Conservation (phyloP, 1,140 invertebrate genomes). For the Agrilus planipennis region DNA sequence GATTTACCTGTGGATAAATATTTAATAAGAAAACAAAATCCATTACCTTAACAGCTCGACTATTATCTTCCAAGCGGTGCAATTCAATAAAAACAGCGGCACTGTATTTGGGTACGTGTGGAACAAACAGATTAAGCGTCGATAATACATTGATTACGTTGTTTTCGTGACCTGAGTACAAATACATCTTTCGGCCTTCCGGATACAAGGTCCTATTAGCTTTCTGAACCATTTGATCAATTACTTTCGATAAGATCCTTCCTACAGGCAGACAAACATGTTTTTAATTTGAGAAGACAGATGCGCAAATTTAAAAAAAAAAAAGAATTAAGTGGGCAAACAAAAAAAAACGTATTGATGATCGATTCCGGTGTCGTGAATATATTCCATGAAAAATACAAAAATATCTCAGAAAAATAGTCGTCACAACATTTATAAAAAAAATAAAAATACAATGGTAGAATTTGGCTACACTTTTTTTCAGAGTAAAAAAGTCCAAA, state of each 20-base stretch:
- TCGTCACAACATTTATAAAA: no score
- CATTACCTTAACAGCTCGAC: no score
- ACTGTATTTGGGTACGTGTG: constrained; percentile 32
- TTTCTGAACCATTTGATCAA: constrained; percentile 18
- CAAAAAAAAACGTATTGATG: not conserved
- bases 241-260: constrained; percentile 18
- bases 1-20: no score
- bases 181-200: constrained; percentile 36
- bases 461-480: no score
- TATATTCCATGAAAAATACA: no score
- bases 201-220: constrained; percentile 6
- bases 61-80: no score
- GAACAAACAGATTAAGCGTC: constrained; percentile 47
- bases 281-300: not conserved
- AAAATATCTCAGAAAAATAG: no score
- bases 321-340: not conserved
- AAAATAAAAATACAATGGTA: no score
- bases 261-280: constrained; percentile 14
- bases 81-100: constrained; percentile 32
- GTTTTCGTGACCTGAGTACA: constrained; percentile 56
- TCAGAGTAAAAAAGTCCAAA: no score
- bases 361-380: not conserved
- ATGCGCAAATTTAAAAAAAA: constrained; percentile 1
- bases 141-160: constrained; percentile 51
- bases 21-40: no score